phyloP scores from a whole-genome alignment of 2,797 vertebrate genomes.

The Okamejei kenojei region DNA sequence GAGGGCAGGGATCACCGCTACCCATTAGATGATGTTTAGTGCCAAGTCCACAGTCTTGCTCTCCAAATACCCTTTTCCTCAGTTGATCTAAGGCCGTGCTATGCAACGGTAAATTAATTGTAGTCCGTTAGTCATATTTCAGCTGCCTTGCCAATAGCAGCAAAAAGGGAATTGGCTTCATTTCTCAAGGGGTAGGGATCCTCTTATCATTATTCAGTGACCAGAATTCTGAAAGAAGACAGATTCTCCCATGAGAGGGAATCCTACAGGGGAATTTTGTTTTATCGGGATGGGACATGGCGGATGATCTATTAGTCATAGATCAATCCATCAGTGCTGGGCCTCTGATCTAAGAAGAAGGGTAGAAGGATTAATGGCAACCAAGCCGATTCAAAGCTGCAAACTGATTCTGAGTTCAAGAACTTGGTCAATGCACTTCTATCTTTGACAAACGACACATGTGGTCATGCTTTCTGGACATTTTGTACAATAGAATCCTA shows the following conservation, averaged over 20 bases:
- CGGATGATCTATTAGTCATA: neutral
- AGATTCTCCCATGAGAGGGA: too few relatives aligned
- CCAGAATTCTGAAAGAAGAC: neutral
- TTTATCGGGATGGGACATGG: neutral
- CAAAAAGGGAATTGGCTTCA: neutral
- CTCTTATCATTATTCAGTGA: neutral
- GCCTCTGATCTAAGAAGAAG: neutral
- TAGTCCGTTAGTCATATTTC: too few relatives aligned
- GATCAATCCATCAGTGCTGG: too few relatives aligned
- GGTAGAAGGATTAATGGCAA: neutral
- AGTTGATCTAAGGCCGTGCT: too few relatives aligned
- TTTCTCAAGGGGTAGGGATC: neutral
- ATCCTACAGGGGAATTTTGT: too few relatives aligned
- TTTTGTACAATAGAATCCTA: conserved; percentile 8
- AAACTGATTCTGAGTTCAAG: neutral
- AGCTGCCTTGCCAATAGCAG: too few relatives aligned
- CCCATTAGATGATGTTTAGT: too few relatives aligned
- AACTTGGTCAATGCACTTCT: neutral
- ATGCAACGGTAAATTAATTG: too few relatives aligned
- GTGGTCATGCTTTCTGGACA: neutral
- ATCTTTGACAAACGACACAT: conserved; percentile 1
- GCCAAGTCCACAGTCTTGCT: too few relatives aligned
- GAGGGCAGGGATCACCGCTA: too few relatives aligned
- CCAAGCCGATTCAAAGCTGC: neutral
- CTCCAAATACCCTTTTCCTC: too few relatives aligned